These are phyloP conservation scores for Drosophila koepferae DNA, from an alignment of 2,888 invertebrate species.

Conservation along the genomic window DNA sequence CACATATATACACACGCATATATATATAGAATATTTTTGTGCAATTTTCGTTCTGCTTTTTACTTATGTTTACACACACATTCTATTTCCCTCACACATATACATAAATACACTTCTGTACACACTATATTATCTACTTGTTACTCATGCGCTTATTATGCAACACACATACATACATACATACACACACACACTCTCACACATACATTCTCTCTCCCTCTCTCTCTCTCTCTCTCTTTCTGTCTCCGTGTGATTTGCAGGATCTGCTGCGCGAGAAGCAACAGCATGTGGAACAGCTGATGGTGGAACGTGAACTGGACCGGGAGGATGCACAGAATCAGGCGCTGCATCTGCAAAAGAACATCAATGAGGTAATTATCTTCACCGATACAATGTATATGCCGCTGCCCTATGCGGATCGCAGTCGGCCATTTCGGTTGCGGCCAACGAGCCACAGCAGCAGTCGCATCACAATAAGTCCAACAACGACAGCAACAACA, in stretches of 20 bases:
- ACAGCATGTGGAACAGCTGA: constrained; percentile 95
- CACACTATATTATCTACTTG: constrained; percentile 22
- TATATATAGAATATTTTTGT: background rate
- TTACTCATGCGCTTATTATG: constrained; percentile 60
- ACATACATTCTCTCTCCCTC: constrained; percentile 15
- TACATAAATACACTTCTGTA: constrained; percentile 9
- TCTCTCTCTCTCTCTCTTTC: background rate
- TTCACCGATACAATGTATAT: constrained; percentile 82
- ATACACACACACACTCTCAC: constrained; percentile 12
- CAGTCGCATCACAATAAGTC: constrained; percentile 43
- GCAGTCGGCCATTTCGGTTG: constrained; percentile 73
- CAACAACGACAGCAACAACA: constrained; percentile 27
- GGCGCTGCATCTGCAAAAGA: constrained; percentile 84
- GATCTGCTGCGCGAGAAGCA: constrained; percentile 97
- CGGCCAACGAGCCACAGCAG: constrained; percentile 48
- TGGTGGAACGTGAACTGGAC: constrained; percentile 96
- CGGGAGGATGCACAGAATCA: constrained; percentile 94
- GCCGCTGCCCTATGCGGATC: constrained; percentile 73
- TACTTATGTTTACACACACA: constrained; percentile 1
- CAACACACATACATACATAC: constrained; percentile 19
- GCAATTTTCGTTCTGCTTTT: background rate
- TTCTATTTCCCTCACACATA: constrained; percentile 26
- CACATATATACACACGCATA: background rate
- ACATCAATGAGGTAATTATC: constrained; percentile 85
- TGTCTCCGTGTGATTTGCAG: constrained; percentile 85